Evolutionary conservation across 2,113 vertebrate genomes (phyloP), one percentile per base, ranked within the genome.

Genomic region (Archilochus colubris): DNA sequence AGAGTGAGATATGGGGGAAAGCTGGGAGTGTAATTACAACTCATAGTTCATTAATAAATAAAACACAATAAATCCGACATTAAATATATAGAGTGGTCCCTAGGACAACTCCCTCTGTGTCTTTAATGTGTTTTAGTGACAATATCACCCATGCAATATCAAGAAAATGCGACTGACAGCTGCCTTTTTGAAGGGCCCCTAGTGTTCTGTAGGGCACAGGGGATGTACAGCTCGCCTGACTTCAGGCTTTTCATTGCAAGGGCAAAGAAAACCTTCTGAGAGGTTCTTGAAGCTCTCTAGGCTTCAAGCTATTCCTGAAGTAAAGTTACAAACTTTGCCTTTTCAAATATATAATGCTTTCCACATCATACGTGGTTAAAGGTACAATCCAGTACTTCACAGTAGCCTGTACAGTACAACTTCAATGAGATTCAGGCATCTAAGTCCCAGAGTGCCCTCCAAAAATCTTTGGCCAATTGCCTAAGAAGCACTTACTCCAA

Each of bases 401-500:
- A 73, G n/a, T 59, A 83, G 20, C 21, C 15, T 23, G 31, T 46
- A 63, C 15, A 74, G 43, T 30, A 63, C 10, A 81, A 31, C 61
- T 70, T 91, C 79, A 86, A 15, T 64, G 31, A 14, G 19, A 83
- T 86, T 67, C 79, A 92, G 38, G 53, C 38, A 67, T 63, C 33
- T 63, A 53, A 91, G 31, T 75, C 33, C 22, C 64, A 92, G 73
- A 70, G 23, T 2, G 14, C 62, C 61, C 88, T 91, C 64, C 68
- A 90, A 88, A 96, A 90, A 67, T 81, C 80, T 16, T 93, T 96
- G 94, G 73, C 82, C 44, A 90, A 59, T 31, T n/a, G 79, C 91
- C 76, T 48, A 86, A 78, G 80, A 63, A 94, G 43, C 79, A 92
- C 92, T 95, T 95, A 86, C 18, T 80, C 72, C 72, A 88, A 86